Conservation (phyloP, 2,113 vertebrate genomes). For the Ciconia stormi region DNA sequence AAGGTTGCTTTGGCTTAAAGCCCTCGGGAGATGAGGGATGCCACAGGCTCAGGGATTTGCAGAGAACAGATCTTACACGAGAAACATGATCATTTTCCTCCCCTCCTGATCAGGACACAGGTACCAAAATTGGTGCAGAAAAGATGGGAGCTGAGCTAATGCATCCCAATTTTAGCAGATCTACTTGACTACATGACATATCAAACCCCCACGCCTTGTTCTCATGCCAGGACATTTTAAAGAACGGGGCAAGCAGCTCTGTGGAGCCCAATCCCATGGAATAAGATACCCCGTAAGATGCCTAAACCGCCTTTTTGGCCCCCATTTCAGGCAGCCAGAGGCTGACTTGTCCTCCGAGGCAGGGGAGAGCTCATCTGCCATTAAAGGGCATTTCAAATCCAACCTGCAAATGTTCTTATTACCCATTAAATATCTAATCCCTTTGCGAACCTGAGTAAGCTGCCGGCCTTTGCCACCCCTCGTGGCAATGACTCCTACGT, state of each 20-base stretch:
- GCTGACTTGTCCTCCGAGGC: background rate
- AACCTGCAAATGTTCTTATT: background rate
- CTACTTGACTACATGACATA: background rate
- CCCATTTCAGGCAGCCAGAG: background rate
- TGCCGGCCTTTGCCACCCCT: background rate
- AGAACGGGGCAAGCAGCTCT: background rate
- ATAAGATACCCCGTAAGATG: background rate
- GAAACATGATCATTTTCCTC: background rate
- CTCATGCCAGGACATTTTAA: background rate
- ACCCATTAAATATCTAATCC: background rate
- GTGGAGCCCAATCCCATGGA: background rate
- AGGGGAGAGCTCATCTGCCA: background rate
- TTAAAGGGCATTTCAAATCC: constrained; percentile 1
- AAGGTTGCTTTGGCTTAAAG: background rate
- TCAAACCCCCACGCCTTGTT: background rate
- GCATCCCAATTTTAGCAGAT: background rate
- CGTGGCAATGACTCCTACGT: background rate
- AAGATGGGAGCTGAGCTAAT: background rate
- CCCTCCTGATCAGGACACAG: background rate
- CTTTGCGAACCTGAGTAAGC: background rate
- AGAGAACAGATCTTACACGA: background rate
- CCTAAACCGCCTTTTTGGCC: background rate
- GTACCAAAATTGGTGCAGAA: background rate
- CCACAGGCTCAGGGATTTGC: background rate
- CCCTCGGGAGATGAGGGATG: background rate